Evolutionary conservation across 2,113 vertebrate species (phyloP).

Genomic region (Cynoglossus semilaevis): DNA sequence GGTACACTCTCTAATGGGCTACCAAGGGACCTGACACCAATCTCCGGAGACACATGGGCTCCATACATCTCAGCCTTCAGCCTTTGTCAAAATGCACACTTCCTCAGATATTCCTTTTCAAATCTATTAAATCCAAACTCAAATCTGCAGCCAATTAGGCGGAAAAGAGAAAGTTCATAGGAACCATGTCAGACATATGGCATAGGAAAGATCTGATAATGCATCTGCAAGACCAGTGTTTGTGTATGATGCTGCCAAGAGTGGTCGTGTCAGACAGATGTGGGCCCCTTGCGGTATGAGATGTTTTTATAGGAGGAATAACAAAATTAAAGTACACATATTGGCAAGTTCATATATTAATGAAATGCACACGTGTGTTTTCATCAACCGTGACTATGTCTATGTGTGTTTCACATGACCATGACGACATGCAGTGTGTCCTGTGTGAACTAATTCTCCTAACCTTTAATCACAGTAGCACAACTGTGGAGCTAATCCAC

Average conservation of each 20-base stretch:
- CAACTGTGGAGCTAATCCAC: constrained; percentile 72
- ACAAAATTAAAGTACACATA: background rate
- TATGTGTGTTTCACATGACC: constrained; percentile 47
- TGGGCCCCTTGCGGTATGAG: background rate
- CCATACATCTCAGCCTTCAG: constrained; percentile 55
- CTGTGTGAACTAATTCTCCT: constrained; percentile 21
- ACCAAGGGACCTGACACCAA: constrained; percentile 63
- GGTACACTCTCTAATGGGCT: constrained; percentile 70
- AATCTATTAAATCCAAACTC: constrained; percentile 73
- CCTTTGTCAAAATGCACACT: constrained; percentile 73
- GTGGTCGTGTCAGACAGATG: background rate
- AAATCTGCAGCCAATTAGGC: constrained; percentile 72
- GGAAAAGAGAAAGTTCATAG: constrained; percentile 57
- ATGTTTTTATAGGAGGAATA: constrained; percentile 2
- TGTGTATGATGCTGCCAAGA: constrained; percentile 2
- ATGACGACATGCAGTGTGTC: constrained; percentile 39
- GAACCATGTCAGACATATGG: constrained; percentile 27
- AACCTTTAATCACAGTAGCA: constrained; percentile 70
- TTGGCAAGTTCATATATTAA: background rate
- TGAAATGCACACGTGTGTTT: constrained; percentile 7
- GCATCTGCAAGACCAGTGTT: background rate
- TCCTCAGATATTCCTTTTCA: constrained; percentile 78
- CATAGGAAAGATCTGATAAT: constrained; percentile 44
- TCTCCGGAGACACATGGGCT: constrained; percentile 64
- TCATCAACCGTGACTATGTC: constrained; percentile 11